Evolutionary conservation across 1,140 invertebrate genomes (phyloP), one percentile per base, ranked within the genome.

Genomic region (Zelostemma sp.): DNA sequence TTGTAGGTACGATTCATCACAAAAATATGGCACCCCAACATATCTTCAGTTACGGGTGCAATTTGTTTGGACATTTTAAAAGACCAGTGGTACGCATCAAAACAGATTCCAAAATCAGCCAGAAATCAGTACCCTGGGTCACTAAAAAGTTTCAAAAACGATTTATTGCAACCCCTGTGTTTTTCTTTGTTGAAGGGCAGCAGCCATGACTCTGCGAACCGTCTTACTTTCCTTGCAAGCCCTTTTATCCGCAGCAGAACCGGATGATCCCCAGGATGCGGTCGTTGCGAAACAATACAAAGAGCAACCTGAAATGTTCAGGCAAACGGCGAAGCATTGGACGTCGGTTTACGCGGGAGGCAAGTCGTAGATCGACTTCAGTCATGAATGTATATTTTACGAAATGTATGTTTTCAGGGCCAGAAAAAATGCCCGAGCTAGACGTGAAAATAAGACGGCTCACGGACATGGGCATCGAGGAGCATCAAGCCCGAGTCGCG

Each of bases 1-100:
- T 85, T 86, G 15, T 73, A 94, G 92, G 93, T 95, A 59, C 88
- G 92, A 31, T 99, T 99, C 88, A 90, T 96, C 66, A 99, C 98
- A 59, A 97, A 95, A 88, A 98, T 99, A 81, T 99, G 98, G 98
- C 98, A 99, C 88, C 98, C 98, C 46, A 99, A 99, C 87, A 98
- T 99, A 74, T 99, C 96, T 51, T 99, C 97, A 15, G 97, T 98
- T 3, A 99, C 98, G 19, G 98, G 98, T 55, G 97, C 96, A 33
- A 99, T 99, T 80, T 99, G 98, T 86, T 88, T 99, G 82, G 98
- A 99, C 85, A 99, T 99, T 79, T 88, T 99, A 12, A 99, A 99
- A 89, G 97, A 99, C 84, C 97, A 99, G 85, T 99, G 98, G 94
- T 94, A 86, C 75, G 79, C 6, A 12, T 41, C 1, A 5, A n/a